Conservation (phyloP, 2,888 invertebrate genomes). For the Podotricha telesiphe region DNA sequence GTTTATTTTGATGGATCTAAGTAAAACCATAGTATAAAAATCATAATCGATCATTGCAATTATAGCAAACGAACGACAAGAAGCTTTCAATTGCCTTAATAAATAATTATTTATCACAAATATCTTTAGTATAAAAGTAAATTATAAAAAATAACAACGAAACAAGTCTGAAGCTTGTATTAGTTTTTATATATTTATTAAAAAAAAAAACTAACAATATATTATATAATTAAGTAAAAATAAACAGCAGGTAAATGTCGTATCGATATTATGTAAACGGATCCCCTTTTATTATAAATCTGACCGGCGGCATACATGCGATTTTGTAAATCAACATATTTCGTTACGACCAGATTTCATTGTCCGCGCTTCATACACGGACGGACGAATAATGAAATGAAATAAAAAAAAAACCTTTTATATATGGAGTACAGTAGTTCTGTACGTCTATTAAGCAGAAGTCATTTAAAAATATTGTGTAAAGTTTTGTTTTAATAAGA, state of each 20-base stretch:
- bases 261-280: conserved; percentile 32
- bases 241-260: conserved; percentile 13
- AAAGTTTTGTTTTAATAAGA: too few species aligned
- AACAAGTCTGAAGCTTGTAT: too few species aligned
- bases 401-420: conserved; percentile 47
- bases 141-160: too few species aligned
- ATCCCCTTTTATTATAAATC: conserved; percentile 45
- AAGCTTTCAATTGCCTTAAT: too few species aligned
- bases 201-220: too few species aligned
- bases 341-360: conserved; percentile 75
- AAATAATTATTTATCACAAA: too few species aligned
- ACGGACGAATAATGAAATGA: conserved; percentile 54
- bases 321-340: conserved; percentile 77
- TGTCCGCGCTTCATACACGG: conserved; percentile 66
- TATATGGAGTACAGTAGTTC: conserved; percentile 2
- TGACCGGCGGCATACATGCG: conserved; percentile 61
- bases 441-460: neutral
- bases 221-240: neutral
- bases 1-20: too few species aligned
- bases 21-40: too few species aligned
- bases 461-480: neutral
- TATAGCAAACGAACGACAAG: too few species aligned
- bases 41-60: too few species aligned
- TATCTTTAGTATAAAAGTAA: too few species aligned
- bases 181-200: too few species aligned